Evolutionary conservation across 2,888 invertebrate species (phyloP).

Genomic region (Troides oblongomaculatus): DNA sequence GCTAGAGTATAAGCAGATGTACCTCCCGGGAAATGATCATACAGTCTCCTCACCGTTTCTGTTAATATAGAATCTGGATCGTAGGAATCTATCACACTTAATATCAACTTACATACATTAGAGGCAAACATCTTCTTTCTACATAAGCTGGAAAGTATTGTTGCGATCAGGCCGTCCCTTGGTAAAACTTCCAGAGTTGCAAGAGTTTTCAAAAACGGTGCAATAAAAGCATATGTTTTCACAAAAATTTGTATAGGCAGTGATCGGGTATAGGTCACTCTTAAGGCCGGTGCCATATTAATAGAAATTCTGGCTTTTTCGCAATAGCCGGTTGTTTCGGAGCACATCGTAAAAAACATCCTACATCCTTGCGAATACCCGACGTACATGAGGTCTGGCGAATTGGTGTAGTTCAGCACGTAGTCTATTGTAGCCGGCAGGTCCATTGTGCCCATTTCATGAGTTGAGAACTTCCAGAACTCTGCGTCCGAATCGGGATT

Average conservation of each 20-base stretch:
- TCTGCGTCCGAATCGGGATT: slow-evolving; percentile 49
- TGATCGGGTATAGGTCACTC: slow-evolving; percentile 65
- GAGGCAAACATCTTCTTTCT: slow-evolving; percentile 3
- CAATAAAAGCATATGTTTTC: slow-evolving; percentile 28
- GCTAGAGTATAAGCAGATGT: slow-evolving; percentile 56
- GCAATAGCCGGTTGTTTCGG: slow-evolving; percentile 82
- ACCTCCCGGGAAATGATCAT: slow-evolving; percentile 58
- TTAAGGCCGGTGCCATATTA: slow-evolving; percentile 82
- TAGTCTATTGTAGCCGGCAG: slow-evolving; percentile 81
- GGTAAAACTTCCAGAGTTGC: slow-evolving; percentile 5
- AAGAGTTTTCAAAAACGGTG: slow-evolving; percentile 6
- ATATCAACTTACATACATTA: neutral
- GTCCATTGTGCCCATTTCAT: slow-evolving; percentile 88
- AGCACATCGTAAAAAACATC: slow-evolving; percentile 82
- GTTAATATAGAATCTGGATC: slow-evolving; percentile 17
- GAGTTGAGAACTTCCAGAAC: slow-evolving; percentile 80
- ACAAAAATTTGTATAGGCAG: slow-evolving; percentile 38
- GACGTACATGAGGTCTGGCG: slow-evolving; percentile 63
- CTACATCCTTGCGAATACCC: slow-evolving; percentile 90
- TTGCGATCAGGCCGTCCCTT: slow-evolving; percentile 7
- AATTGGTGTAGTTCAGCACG: slow-evolving; percentile 48
- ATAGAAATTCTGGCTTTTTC: slow-evolving; percentile 81
- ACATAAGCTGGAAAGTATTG: neutral
- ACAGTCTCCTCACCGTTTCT: slow-evolving; percentile 28
- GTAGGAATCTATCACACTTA: slow-evolving; percentile 15